These are phyloP conservation scores for Thymallus thymallus DNA, from an alignment of 2,113 vertebrate species.

Conservation along the genomic window DNA sequence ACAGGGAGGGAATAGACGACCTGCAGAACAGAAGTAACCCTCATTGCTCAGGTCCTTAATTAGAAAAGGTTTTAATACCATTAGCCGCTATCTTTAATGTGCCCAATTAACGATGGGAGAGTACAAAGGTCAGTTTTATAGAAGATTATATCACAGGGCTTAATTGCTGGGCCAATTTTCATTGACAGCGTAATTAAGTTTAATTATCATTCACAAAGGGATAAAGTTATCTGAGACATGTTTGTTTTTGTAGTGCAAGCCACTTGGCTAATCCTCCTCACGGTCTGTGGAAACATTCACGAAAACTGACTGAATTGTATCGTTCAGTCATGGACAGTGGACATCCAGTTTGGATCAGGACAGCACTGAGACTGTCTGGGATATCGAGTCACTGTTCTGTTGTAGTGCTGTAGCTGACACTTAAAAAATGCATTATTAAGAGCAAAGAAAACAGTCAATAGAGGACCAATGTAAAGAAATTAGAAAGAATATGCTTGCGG, in stretches of 20 bases:
- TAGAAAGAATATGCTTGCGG: constrained; percentile 21
- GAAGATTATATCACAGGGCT: constrained; percentile 16
- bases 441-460: constrained; percentile 22
- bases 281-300: neutral
- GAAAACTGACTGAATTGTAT: neutral
- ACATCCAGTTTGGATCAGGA: neutral
- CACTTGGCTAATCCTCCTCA: neutral
- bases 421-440: constrained; percentile 28
- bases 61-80: constrained; percentile 8
- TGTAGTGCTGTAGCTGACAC: constrained; percentile 17
- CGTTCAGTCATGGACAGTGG: neutral
- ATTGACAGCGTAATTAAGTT: neutral
- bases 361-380: neutral
- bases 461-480: constrained; percentile 25
- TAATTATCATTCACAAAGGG: neutral
- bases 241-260: neutral
- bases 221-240: neutral
- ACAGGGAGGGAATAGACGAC: neutral
- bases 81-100: constrained; percentile 18
- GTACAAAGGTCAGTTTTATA: constrained; percentile 11
- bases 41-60: neutral
- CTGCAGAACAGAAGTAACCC: neutral
- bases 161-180: constrained; percentile 8
- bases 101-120: constrained; percentile 13
- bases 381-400: neutral